These are phyloP conservation scores for Halichoerus grypus DNA, from an alignment of 2,113 vertebrate species.

Conservation along the genomic window DNA sequence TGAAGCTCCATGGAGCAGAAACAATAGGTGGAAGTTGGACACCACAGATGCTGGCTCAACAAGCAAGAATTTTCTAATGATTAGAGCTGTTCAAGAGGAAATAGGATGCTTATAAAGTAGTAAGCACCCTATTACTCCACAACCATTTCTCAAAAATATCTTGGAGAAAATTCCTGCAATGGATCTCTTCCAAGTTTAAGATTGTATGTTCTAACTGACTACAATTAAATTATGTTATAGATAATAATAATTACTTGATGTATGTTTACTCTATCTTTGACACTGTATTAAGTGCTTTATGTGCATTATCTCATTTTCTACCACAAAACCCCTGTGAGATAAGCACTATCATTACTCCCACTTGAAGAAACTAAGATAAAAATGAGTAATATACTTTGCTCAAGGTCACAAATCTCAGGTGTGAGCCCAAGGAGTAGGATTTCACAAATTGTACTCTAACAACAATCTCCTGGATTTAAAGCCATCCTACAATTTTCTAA, in stretches of 20 bases:
- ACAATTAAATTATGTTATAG: not conserved
- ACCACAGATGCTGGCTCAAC: not conserved
- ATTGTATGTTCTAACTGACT: not conserved
- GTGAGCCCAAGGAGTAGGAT: not conserved
- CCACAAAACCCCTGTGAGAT: not conserved
- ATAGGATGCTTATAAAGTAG: not conserved
- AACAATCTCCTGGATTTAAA: not conserved
- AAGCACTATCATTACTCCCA: not conserved
- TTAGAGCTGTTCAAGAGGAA: conserved; percentile 28
- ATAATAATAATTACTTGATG: not conserved
- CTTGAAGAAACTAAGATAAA: not conserved
- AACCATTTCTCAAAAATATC: conserved; percentile 10
- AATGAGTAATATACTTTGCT: not conserved
- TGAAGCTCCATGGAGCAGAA: not conserved
- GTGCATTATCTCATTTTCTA: not conserved
- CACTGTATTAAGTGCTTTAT: not conserved
- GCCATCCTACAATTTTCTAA: not conserved
- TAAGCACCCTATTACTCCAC: not conserved
- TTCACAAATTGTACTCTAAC: not conserved
- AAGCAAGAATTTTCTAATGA: conserved; percentile 12
- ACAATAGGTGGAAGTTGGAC: not conserved
- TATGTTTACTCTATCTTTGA: not conserved
- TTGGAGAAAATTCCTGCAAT: not conserved
- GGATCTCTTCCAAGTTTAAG: not conserved
- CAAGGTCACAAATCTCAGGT: not conserved